Base-by-base conservation (phyloP, 2,113 vertebrate species). In the Zosterops hypoxanthus region DNA sequence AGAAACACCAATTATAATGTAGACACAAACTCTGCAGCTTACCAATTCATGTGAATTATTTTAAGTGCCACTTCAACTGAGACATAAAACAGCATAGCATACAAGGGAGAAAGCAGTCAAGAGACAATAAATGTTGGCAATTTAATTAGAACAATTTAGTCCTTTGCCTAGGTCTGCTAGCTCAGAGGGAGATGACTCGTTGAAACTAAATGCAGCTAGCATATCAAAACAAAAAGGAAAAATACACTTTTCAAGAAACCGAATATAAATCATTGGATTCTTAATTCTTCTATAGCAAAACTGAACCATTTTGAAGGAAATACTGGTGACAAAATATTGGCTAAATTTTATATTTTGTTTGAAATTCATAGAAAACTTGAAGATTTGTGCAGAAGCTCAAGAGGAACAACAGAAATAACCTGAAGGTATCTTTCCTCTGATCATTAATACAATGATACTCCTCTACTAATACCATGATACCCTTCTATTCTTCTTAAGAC, bases 121-220 rank as follows among this genome's bases (percentile, higher is more conserved):
- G 52, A 85, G 87, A 79, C 84, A 94, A 95, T 29, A 46, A 91
- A 90, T 81, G 49, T 55, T 88, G 64, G 59, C 39, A 83, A 91
- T 91, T 95, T 70, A 80, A 83, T 85, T 29, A 76, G 63, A 90
- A 88, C 42, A 86, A 73, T 76, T 83, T 46, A 59, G 23, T 63
- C 55, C 26, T 80, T 90, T 73, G 39, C 44, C 26, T 66, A 77
- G 65, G 16, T 86, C 77, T 76, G 42, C 63, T 90, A 39, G 87
- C 2, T 1, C 70, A 73, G 65, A 57, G 77, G 71, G 47, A 87
- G 61, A 72, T 53, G 42, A 59, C 68, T 93, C 24, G 5, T 14
- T 73, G 55, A 50, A 94, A 82, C 14, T 76, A 76, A 68, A 89
- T 36, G 14, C 49, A 61, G 44, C 13, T 25, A 70, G 39, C 15